A percentile compares a stretch with the other conserved stretches of the same genome.
Conservation (phyloP, 1,140 invertebrate genomes). For the Lepidurus packardi region DNA sequence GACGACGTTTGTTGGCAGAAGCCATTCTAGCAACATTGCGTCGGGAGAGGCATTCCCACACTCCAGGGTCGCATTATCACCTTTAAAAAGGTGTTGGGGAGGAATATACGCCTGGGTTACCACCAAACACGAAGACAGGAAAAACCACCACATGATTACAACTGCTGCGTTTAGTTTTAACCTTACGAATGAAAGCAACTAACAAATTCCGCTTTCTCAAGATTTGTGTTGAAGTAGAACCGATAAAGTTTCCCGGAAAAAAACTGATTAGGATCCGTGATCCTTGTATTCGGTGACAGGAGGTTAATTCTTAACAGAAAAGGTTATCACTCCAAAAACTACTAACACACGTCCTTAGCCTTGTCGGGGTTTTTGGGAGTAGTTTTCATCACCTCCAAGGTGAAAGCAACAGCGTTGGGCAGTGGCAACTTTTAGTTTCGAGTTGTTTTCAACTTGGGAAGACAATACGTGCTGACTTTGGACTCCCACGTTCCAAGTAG, state of each 20-base stretch:
- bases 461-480: neutral
- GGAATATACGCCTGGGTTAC: neutral
- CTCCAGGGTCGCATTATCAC: constrained; percentile 10
- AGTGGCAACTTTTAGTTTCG: neutral
- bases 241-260: neutral
- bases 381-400: neutral
- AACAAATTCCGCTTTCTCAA: neutral
- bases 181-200: neutral
- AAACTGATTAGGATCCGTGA: neutral
- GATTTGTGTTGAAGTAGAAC: neutral
- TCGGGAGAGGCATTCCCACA: neutral
- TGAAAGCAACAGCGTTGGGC: neutral
- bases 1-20: neutral
- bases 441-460: neutral
- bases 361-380: neutral
- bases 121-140: neutral
- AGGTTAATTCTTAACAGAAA: constrained; percentile 12
- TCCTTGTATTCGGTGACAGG: neutral
- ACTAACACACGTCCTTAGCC: neutral
- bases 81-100: neutral
- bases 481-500: neutral
- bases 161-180: neutral
- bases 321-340: neutral
- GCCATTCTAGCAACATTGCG: neutral
- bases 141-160: neutral